These are phyloP conservation scores for Leuciscus idus DNA, from an alignment of 2,113 vertebrate genomes.

Conservation along the genomic window DNA sequence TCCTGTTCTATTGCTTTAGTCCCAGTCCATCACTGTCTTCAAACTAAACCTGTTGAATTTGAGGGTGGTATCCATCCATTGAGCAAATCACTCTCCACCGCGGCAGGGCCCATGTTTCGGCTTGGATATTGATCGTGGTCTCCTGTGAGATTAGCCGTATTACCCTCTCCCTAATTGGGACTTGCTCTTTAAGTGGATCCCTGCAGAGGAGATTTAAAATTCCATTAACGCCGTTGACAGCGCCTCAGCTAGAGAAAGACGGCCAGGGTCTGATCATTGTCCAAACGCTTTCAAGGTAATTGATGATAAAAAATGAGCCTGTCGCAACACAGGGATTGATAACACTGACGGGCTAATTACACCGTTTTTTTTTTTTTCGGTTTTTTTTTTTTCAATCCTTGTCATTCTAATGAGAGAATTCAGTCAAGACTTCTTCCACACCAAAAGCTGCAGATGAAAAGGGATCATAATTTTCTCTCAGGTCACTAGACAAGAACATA, in stretches of 20 bases:
- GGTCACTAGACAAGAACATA: conserved; percentile 20
- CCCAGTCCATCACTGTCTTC: not conserved
- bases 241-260: conserved; percentile 38
- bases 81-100: not conserved
- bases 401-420: conserved; percentile 39
- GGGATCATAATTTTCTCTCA: conserved; percentile 33
- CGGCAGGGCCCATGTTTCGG: not conserved
- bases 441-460: conserved; percentile 13
- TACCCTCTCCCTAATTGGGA: conserved; percentile 39
- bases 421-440: not conserved
- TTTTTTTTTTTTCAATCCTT: not conserved
- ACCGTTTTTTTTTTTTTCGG: not conserved
- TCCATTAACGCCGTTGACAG: conserved; percentile 41
- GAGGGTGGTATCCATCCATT: not conserved
- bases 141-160: conserved; percentile 38
- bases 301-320: conserved; percentile 43
- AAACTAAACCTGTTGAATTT: conserved; percentile 7
- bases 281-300: conserved; percentile 21
- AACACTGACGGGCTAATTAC: conserved; percentile 46
- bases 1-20: not conserved
- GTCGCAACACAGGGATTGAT: conserved; percentile 40
- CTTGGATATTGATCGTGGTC: conserved; percentile 15
- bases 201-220: conserved; percentile 36
- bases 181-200: conserved; percentile 42
- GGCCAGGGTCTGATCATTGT: conserved; percentile 28